Evolutionary conservation across 2,797 vertebrate species (phyloP), one percentile per base, ranked within the genome.

Genomic region (Naso thynnoides): DNA sequence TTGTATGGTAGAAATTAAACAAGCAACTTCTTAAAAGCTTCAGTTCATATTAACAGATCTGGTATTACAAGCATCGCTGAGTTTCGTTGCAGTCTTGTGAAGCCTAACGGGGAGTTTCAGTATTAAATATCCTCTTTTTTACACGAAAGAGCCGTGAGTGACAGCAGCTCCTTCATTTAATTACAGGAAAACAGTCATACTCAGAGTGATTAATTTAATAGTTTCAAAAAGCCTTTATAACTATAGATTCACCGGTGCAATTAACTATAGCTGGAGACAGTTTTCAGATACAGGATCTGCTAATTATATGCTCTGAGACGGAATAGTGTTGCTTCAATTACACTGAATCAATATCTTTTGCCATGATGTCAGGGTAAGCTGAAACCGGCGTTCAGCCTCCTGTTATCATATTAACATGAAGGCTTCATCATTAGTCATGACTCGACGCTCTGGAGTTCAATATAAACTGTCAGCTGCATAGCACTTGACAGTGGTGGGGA

Each of bases 321-420:
- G 71, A 88, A 86, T 67, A 81, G 80, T 75, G 69, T 83, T 84
- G 72, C 84, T 88, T 90, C 86, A 87, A 89, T 91, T 93, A 89
- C 83, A 84, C 10, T 16, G 14, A 71, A 88, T 93, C 92, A 59
- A 92, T 93, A 89, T 70, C 67, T 87, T 76, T 76, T 79, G 64
- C 87, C 81, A 60, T 89, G 80, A 87, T 88, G 90, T 90, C 89
- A 86, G 84, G 75, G 82, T 72, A 90, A 92, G 57, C 64, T 85
- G 87, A 91, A 86, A 92, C 89, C 62, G 13, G 31, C 53, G 13
- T 76, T 85, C 78, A 85, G 63, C 72, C 81, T 79, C 79, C 73
- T 82, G 82, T 92, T 88, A 93, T 92, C 66, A 82, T 66, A 92
- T 90, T 90, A 92, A 83, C 77, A 86, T 72, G 70, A 83, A 83